Percentiles rank a stretch among this genome's conserved stretches.
Evolutionary conservation across 2,113 vertebrate species (phyloP).

Genomic region (Tor tambroides): DNA sequence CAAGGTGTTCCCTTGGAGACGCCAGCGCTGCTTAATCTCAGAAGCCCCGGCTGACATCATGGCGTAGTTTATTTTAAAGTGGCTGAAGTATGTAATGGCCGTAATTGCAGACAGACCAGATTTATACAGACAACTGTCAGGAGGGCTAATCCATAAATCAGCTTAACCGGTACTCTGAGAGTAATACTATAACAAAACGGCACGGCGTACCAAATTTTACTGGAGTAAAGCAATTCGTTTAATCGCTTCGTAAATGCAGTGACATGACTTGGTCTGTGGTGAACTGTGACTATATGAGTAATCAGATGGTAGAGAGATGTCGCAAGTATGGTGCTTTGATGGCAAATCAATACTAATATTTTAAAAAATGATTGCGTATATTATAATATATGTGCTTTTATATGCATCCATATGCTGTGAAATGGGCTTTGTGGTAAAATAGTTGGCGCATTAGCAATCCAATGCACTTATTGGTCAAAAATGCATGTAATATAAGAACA

Average conservation of each 20-base stretch:
- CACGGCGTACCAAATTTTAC: slow-evolving; percentile 62
- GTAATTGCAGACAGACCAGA: slow-evolving; percentile 87
- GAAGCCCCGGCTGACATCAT: slow-evolving; percentile 84
- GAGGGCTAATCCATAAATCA: slow-evolving; percentile 80
- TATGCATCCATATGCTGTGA: neutral
- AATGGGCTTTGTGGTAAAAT: neutral
- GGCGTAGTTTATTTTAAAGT: slow-evolving; percentile 88
- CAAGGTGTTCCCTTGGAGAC: slow-evolving; percentile 90
- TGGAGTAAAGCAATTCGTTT: slow-evolving; percentile 53
- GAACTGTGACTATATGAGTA: slow-evolving; percentile 33
- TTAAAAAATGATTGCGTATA: neutral
- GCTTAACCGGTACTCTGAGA: slow-evolving; percentile 80
- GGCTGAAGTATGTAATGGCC: slow-evolving; percentile 89
- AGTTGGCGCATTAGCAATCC: no score
- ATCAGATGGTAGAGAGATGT: neutral
- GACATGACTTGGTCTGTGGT: neutral
- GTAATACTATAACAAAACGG: slow-evolving; percentile 78
- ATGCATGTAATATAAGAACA: slow-evolving; percentile 53
- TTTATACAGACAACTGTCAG: slow-evolving; percentile 77
- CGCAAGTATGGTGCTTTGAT: neutral
- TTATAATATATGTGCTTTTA: neutral
- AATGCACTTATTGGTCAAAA: neutral
- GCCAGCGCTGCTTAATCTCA: slow-evolving; percentile 83
- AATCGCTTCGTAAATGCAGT: neutral
- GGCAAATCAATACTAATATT: neutral